These are phyloP conservation scores for Periophthalmus modestus DNA, from an alignment of 2,113 vertebrate genomes.

Conservation along the genomic window DNA sequence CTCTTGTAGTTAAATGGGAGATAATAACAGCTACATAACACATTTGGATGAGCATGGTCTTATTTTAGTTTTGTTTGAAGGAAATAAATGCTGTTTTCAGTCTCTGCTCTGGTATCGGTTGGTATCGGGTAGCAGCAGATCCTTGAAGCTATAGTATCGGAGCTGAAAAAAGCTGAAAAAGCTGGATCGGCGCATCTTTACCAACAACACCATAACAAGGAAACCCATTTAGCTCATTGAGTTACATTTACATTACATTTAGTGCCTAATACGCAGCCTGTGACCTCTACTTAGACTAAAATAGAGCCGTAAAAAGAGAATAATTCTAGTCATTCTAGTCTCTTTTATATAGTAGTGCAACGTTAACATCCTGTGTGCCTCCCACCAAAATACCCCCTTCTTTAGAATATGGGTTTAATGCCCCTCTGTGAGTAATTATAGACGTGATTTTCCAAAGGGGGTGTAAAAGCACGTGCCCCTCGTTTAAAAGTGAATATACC, in stretches of 20 bases:
- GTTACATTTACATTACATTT: not conserved
- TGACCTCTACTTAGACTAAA: not conserved
- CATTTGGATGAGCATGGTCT: too few relatives aligned
- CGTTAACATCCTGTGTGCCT: not conserved
- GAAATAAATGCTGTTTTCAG: too few relatives aligned
- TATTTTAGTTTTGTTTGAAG: too few relatives aligned
- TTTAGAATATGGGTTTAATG: constrained; percentile 20
- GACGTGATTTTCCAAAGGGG: constrained; percentile 24
- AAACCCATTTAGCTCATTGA: not conserved
- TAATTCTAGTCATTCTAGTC: not conserved
- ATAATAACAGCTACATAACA: too few relatives aligned
- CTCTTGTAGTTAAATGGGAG: too few relatives aligned
- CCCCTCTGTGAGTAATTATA: constrained; percentile 46
- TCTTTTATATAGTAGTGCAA: not conserved
- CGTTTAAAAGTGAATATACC: constrained; percentile 33
- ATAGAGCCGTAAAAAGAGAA: not conserved
- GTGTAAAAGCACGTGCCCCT: not conserved
- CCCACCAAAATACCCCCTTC: constrained; percentile 12
- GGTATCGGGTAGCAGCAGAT: too few relatives aligned
- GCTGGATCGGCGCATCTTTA: not conserved
- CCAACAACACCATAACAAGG: not conserved
- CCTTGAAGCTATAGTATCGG: too few relatives aligned
- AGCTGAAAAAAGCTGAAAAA: too few relatives aligned
- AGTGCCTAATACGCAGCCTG: not conserved
- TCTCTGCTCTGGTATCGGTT: too few relatives aligned